A percentile compares a stretch with the other conserved stretches of the same genome.
These are phyloP conservation scores for Hippoglossus stenolepis DNA, from an alignment of 2,113 vertebrate species.

Conservation along the genomic window DNA sequence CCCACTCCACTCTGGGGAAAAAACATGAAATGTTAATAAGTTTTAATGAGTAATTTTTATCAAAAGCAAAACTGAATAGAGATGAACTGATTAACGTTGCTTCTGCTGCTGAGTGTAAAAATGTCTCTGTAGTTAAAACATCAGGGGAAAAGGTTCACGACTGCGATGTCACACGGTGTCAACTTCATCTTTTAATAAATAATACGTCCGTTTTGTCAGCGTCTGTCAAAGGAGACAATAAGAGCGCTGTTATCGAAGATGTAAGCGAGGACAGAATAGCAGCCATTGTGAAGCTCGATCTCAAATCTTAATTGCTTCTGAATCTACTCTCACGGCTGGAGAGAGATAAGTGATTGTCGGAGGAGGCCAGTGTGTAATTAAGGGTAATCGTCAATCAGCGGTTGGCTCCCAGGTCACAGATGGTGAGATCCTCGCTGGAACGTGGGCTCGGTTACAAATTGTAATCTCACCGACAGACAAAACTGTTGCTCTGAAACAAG, in stretches of 20 bases:
- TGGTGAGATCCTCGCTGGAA: slow-evolving; percentile 32
- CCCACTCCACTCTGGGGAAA: no score
- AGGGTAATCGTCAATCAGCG: slow-evolving; percentile 23
- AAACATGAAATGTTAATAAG: no score
- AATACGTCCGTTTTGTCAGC: not conserved
- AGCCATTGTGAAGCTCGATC: slow-evolving; percentile 12
- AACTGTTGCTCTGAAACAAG: no score
- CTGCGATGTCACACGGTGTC: no score
- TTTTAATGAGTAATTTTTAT: no score
- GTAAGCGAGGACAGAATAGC: slow-evolving; percentile 4
- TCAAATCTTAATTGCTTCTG: slow-evolving; percentile 55
- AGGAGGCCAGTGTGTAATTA: slow-evolving; percentile 18
- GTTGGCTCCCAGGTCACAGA: slow-evolving; percentile 37
- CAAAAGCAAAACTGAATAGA: slow-evolving; percentile 3
- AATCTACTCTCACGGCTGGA: slow-evolving; percentile 18
- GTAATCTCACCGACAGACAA: no score
- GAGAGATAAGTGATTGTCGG: slow-evolving; percentile 18
- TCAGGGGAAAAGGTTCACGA: no score
- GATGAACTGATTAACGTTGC: not conserved
- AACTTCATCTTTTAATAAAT: not conserved
- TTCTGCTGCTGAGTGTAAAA: slow-evolving; percentile 3
- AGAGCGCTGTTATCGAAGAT: slow-evolving; percentile 9
- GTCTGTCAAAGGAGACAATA: not conserved
- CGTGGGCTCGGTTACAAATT: not conserved
- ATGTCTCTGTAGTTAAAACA: not conserved